A percentile compares a stretch with the other conserved stretches of the same genome.
Evolutionary conservation across 2,888 invertebrate species (phyloP).

Genomic region (Temnothorax unifasciatus): DNA sequence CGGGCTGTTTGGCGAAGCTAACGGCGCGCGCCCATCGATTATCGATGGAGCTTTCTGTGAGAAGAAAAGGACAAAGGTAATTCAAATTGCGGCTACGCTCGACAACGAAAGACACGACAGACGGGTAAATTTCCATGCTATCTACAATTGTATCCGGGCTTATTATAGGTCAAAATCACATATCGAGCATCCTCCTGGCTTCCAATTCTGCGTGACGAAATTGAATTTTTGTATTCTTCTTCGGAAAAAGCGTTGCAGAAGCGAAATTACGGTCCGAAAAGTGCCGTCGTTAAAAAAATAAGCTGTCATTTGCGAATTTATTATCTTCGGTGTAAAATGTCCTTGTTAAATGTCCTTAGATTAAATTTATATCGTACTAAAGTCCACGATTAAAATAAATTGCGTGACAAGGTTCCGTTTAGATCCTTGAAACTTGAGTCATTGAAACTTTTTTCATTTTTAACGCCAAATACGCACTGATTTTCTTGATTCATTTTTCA

Average conservation of each 20-base stretch:
- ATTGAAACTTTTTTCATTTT: not conserved
- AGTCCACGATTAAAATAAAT: constrained; percentile 11
- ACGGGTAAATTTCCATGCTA: constrained; percentile 60
- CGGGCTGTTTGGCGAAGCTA: constrained; percentile 53
- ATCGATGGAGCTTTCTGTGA: constrained; percentile 53
- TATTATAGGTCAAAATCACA: constrained; percentile 32
- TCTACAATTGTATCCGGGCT: constrained; percentile 23
- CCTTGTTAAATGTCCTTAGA: not conserved
- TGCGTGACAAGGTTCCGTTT: constrained; percentile 20
- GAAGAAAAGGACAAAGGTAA: constrained; percentile 69
- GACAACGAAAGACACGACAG: constrained; percentile 51
- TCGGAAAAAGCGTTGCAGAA: not conserved
- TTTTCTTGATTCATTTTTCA: not conserved
- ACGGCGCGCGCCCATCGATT: constrained; percentile 62
- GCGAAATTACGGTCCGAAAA: not conserved
- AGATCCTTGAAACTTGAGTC: not conserved
- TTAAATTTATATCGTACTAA: constrained; percentile 29
- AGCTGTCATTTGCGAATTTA: not conserved
- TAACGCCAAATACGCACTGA: not conserved
- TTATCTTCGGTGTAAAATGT: not conserved
- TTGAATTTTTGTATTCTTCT: not conserved
- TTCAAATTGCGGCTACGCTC: constrained; percentile 56
- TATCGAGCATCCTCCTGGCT: constrained; percentile 26
- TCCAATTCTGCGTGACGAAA: not conserved
- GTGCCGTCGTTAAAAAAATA: not conserved